phyloP scores from a whole-genome alignment of 2,888 invertebrate genomes.

The Drosophila merina region DNA sequence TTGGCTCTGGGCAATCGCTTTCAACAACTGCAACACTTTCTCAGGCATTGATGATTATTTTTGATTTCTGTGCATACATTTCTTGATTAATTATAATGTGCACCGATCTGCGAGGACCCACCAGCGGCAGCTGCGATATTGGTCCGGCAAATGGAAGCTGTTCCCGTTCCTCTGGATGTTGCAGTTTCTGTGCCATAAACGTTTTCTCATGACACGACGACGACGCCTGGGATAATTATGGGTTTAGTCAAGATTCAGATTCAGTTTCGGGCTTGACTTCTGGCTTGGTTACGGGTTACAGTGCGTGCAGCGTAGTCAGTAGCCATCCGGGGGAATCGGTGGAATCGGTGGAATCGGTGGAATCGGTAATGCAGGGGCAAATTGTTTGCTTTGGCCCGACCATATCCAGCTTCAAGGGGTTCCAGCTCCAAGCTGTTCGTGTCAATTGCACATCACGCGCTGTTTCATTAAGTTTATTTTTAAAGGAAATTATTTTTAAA shows the following conservation, averaged over 20 bases:
- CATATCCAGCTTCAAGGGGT: slow-evolving; percentile 5
- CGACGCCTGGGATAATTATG: slow-evolving; percentile 57
- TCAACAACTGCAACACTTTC: slow-evolving; percentile 60
- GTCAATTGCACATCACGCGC: slow-evolving; percentile 70
- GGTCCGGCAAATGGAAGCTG: slow-evolving; percentile 58
- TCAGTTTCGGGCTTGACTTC: slow-evolving; percentile 8
- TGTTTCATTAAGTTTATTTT: slow-evolving; percentile 75
- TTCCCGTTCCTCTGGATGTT: not conserved
- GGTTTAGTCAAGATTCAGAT: slow-evolving; percentile 41
- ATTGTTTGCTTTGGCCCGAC: slow-evolving; percentile 52
- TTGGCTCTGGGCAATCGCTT: slow-evolving; percentile 50
- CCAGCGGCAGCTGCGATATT: slow-evolving; percentile 61
- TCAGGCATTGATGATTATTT: slow-evolving; percentile 72
- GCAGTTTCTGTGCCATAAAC: slow-evolving; percentile 58
- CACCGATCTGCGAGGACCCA: slow-evolving; percentile 15
- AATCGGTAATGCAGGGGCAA: slow-evolving; percentile 10
- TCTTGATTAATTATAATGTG: slow-evolving; percentile 75
- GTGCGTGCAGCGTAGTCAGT: slow-evolving; percentile 48
- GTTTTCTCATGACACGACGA: slow-evolving; percentile 60
- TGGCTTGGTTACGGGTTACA: slow-evolving; percentile 8
- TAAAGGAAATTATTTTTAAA: slow-evolving; percentile 72
- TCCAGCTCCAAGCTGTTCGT: slow-evolving; percentile 49
- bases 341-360: slow-evolving; percentile 3
- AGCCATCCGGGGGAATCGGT: slow-evolving; percentile 30
- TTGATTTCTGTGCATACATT: slow-evolving; percentile 69